phyloP scores from a whole-genome alignment of 2,888 invertebrate genomes.

The Chelonus formosanus region DNA sequence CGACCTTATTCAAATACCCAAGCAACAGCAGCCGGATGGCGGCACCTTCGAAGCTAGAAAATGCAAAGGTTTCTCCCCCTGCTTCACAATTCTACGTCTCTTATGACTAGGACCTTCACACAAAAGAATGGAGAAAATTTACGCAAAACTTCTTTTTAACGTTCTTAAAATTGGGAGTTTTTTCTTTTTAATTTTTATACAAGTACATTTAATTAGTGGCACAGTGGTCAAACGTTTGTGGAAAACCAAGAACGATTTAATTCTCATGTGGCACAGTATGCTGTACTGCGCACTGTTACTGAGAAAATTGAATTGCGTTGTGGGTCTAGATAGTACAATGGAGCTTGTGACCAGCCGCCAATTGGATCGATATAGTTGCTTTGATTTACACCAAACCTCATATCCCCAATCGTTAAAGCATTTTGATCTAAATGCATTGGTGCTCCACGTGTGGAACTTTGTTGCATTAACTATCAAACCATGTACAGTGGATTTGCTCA shows the following conservation, averaged over 20 bases:
- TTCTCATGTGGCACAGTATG: background rate
- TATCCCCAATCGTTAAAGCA: no score
- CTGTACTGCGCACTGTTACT: background rate
- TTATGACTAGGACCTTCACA: no score
- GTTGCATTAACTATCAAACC: no score
- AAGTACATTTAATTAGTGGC: background rate
- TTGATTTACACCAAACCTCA: no score
- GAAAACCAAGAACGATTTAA: slow-evolving; percentile 18
- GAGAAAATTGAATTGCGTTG: slow-evolving; percentile 12
- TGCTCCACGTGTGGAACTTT: no score
- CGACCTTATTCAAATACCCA: slow-evolving; percentile 58
- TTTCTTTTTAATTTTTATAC: background rate
- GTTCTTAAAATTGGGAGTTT: background rate
- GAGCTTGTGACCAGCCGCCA: slow-evolving; percentile 5
- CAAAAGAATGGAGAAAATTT: no score
- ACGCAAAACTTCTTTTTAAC: background rate
- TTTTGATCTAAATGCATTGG: no score
- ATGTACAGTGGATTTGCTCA: no score
- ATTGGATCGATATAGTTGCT: background rate
- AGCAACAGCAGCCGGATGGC: slow-evolving; percentile 47
- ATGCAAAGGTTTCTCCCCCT: slow-evolving; percentile 29
- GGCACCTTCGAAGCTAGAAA: slow-evolving; percentile 27
- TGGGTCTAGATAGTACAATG: slow-evolving; percentile 7
- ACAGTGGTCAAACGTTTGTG: background rate
- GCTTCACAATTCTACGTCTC: background rate